These are phyloP conservation scores for Sipha flava DNA, from an alignment of 1,140 invertebrate genomes.

Conservation along the genomic window DNA sequence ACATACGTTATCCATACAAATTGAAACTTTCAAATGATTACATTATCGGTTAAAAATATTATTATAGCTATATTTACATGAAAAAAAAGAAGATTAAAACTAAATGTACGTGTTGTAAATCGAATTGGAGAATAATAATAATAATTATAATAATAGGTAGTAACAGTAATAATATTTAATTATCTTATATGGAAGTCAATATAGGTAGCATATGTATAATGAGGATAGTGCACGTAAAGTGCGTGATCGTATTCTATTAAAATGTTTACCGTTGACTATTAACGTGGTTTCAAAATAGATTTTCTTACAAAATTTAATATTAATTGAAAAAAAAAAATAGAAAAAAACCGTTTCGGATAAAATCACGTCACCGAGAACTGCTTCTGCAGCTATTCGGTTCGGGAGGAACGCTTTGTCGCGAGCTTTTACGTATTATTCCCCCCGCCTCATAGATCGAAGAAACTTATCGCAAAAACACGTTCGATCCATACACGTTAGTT, in stretches of 20 bases:
- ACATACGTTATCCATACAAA: not conserved
- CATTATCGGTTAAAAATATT: not conserved
- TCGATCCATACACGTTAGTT: no score
- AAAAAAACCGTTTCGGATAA: no score
- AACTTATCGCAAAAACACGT: no score
- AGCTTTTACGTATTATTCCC: no score
- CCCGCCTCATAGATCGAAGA: no score
- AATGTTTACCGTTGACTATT: not conserved
- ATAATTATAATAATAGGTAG: not conserved
- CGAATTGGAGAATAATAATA: not conserved
- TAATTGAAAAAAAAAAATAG: no score
- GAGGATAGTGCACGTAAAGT: not conserved
- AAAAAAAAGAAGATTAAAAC: not conserved
- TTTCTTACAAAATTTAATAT: no score
- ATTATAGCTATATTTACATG: not conserved
- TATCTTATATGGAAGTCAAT: conserved; percentile 3
- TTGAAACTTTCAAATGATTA: not conserved
- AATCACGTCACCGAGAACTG: no score
- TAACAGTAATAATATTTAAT: not conserved
- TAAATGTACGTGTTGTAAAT: conserved; percentile 2
- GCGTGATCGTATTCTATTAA: not conserved
- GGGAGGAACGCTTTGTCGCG: no score
- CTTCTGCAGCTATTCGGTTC: no score
- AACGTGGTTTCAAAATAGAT: not conserved
- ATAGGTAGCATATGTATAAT: not conserved